Base-by-base conservation (phyloP, 2,888 invertebrate genomes). In the Gymnoscelis rufifasciata region DNA sequence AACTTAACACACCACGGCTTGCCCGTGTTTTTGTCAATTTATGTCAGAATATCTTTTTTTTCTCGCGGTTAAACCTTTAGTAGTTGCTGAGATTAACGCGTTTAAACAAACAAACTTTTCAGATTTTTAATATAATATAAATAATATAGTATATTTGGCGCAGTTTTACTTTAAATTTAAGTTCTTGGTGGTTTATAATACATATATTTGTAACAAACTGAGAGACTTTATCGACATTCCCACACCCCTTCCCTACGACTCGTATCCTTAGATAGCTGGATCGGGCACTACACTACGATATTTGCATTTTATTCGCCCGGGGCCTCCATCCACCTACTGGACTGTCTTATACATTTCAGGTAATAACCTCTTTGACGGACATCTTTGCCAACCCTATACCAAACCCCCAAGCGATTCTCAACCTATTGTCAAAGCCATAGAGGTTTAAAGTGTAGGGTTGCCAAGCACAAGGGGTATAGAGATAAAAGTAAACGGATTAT, bases 401-500 rank as follows among this genome's bases (percentile, higher is more conserved):
- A 23, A 40, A 10, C 31, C n/a, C 7, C n/a, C 14, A 28, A 6
- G 24, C 12, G 3, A 44, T 13, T 49, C 45, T 52, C 7, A 57
- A 47, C 49, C 33, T 26, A 57, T 51, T 46, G 0, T 0, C 1
- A 1, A 2, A 3, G 0, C 0, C 5, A 51, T 63, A 70, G 51
- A 54, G 45, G 12, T 49, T 24, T 5, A 39, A 8, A 19, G 13
- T n/a, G 56, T 57, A 57, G 40, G 55, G 35, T 76, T 70, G 78
- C 64, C 49, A 51, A 61, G 62, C 64, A 71, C 73, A 78, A 77
- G 79, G 79, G 77, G 75, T 74, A 73, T 61, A 73, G 70, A 82
- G 77, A 84, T 86, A 84, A 83, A 86, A 86, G 81, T 80, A 83
- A 86, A 84, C 77, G 83, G 84, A 86, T 86, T 86, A 86, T 83